phyloP scores from a whole-genome alignment of 2,797 vertebrate genomes.

The Falco rusticolus region DNA sequence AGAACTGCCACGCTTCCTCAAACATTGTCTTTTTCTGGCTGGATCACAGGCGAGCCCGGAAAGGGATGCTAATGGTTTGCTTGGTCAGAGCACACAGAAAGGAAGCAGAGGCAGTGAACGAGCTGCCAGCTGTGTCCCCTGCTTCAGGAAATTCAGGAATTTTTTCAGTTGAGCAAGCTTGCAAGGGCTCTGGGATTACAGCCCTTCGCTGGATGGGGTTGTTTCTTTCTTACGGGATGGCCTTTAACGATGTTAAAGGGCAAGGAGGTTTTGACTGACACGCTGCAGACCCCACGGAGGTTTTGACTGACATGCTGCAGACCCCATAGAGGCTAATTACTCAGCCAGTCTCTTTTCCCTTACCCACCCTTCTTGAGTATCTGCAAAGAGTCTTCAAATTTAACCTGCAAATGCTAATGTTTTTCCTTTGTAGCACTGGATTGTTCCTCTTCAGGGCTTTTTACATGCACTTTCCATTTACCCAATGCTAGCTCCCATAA shows the following conservation, averaged over 20 bases:
- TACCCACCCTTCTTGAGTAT: not conserved
- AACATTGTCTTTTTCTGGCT: not conserved
- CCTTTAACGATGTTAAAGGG: not conserved
- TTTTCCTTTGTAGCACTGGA: not conserved
- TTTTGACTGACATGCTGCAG: not conserved
- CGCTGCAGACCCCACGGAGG: not conserved
- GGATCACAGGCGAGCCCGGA: not conserved
- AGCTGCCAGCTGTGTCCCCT: not conserved
- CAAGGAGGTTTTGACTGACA: not conserved
- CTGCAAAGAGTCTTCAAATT: not conserved
- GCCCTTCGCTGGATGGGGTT: not conserved
- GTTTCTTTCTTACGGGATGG: not conserved
- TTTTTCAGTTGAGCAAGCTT: not conserved
- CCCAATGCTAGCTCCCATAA: not conserved
- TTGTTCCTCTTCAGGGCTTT: constrained; percentile 27
- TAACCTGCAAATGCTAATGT: not conserved
- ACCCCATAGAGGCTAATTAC: not conserved
- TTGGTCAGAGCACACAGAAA: not conserved
- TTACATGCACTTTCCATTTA: not conserved
- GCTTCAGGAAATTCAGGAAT: not conserved
- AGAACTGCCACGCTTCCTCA: not conserved
- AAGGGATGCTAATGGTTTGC: not conserved
- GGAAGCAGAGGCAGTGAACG: not conserved
- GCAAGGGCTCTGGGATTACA: not conserved
- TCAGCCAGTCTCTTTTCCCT: not conserved